phyloP scores from a whole-genome alignment of 2,888 invertebrate species.

The Willowsia nigromaculata region DNA sequence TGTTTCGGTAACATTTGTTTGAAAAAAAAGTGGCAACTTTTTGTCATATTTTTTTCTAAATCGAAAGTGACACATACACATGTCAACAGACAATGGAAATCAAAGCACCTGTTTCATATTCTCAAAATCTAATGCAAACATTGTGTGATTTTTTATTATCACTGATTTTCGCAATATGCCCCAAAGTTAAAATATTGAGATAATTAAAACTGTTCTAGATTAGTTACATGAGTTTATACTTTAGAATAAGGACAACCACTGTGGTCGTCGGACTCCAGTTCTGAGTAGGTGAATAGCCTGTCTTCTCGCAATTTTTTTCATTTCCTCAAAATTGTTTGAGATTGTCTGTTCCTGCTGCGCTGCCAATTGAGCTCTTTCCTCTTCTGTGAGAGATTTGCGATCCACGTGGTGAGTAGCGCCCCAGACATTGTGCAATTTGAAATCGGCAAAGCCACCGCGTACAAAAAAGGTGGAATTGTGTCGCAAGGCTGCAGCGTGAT shows the following conservation, averaged over 20 bases:
- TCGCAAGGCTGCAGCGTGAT: not conserved
- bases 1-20: not conserved
- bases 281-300: constrained; percentile 70
- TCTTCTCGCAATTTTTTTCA: constrained; percentile 71
- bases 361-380: constrained; percentile 10
- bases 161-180: not conserved
- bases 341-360: constrained; percentile 46
- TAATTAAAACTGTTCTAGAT: not conserved
- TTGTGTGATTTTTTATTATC: too few species aligned
- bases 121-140: too few species aligned
- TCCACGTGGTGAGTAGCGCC: not conserved
- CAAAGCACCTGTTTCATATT: not conserved
- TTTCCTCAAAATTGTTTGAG: constrained; percentile 72
- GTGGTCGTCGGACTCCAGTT: constrained; percentile 68
- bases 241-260: constrained; percentile 65
- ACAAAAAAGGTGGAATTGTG: constrained; percentile 3
- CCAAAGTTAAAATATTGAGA: not conserved
- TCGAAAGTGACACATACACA: not conserved
- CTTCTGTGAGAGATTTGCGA: not conserved
- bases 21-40: not conserved
- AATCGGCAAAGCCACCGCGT: not conserved
- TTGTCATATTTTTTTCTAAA: not conserved
- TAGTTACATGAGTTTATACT: not conserved
- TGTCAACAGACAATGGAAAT: not conserved
- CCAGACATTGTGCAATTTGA: constrained; percentile 3